These are phyloP conservation scores for Melanchra persicariae DNA, from an alignment of 2,888 invertebrate species.

Conservation along the genomic window DNA sequence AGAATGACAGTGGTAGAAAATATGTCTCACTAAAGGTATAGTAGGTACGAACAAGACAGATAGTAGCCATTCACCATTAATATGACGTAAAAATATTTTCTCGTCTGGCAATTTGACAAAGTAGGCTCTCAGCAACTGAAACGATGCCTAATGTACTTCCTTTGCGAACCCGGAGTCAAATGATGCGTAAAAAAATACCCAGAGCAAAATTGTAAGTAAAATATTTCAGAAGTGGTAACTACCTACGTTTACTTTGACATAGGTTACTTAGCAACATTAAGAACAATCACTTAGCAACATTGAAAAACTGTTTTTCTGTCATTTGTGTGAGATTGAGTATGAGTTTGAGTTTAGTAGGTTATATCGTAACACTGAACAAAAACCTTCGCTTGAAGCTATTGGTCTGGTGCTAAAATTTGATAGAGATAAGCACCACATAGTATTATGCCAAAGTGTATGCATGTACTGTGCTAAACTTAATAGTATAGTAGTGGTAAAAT, in stretches of 20 bases:
- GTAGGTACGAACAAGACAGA: conserved; percentile 5
- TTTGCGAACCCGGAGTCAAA: conserved; percentile 49
- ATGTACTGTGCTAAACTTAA: too few relatives aligned
- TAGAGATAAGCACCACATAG: too few relatives aligned
- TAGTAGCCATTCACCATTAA: conserved; percentile 34
- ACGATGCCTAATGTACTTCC: conserved; percentile 55
- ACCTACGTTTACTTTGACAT: conserved; percentile 15
- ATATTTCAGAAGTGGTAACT: conserved; percentile 33
- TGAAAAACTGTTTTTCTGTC: conserved; percentile 6
- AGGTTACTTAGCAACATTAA: neutral
- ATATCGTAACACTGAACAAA: too few relatives aligned
- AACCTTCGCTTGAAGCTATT: too few relatives aligned
- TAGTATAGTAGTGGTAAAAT: too few relatives aligned
- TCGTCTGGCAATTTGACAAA: conserved; percentile 47
- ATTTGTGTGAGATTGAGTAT: too few relatives aligned
- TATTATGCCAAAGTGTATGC: too few relatives aligned
- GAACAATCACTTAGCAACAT: neutral
- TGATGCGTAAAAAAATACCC: conserved; percentile 52
- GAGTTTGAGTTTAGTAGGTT: too few relatives aligned
- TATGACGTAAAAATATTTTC: conserved; percentile 46
- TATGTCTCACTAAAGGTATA: neutral
- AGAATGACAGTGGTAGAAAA: neutral
- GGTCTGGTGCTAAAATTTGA: too few relatives aligned
- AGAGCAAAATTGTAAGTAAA: conserved; percentile 50
- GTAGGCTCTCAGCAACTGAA: conserved; percentile 44